Conservation (phyloP, 2,113 vertebrate species). For the Lampris megalopsis region DNA sequence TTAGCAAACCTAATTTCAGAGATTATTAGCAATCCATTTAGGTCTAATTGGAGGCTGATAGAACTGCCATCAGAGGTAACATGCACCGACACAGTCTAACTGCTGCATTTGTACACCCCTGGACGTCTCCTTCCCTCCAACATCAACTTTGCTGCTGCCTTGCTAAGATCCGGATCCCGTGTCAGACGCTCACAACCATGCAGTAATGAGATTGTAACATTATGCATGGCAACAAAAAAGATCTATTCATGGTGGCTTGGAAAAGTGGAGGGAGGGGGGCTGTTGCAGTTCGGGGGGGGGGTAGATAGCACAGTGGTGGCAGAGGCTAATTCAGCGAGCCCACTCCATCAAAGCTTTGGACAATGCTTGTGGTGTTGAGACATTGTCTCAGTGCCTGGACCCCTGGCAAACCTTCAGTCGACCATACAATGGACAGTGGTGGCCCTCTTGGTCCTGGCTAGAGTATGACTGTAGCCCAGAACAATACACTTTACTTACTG, state of each 20-base stretch:
- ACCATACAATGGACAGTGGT: constrained; percentile 25
- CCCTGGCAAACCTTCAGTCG: constrained; percentile 35
- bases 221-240: constrained; percentile 47
- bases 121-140: constrained; percentile 38
- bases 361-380: constrained; percentile 32
- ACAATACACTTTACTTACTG: not conserved
- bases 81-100: constrained; percentile 42
- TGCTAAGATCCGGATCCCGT: constrained; percentile 5
- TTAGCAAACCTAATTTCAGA: constrained; percentile 74
- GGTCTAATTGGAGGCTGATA: constrained; percentile 74
- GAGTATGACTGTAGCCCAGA: not conserved
- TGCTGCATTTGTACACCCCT: constrained; percentile 33
- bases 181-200: constrained; percentile 31
- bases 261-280: constrained; percentile 23
- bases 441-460: constrained; percentile 14
- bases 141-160: not conserved
- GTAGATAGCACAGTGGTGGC: constrained; percentile 27
- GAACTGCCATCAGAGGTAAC: constrained; percentile 68
- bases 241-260: constrained; percentile 52
- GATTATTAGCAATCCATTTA: constrained; percentile 77
- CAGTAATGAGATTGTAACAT: constrained; percentile 53
- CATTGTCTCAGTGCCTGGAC: constrained; percentile 56
- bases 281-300: constrained; percentile 6
- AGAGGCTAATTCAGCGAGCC: constrained; percentile 58
- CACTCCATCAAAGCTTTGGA: constrained; percentile 43